These are phyloP conservation scores for Microplitis deprimator DNA, from an alignment of 2,888 invertebrate genomes.

Conservation along the genomic window DNA sequence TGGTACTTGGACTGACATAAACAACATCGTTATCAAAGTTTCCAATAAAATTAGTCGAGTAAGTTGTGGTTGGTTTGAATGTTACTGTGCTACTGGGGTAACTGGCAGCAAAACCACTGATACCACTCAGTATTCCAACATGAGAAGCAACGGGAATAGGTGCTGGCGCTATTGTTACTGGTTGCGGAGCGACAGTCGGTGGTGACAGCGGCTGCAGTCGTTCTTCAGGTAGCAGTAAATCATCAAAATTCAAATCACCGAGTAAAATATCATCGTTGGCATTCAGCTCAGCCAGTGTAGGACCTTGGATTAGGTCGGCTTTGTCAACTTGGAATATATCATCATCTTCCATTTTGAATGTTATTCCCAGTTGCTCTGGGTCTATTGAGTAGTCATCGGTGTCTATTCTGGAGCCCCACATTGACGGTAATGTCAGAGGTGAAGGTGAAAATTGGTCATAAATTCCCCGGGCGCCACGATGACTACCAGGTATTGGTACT, in stretches of 20 bases:
- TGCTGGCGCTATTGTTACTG: constrained; percentile 55
- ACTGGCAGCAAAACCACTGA: neutral
- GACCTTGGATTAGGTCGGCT: constrained; percentile 86
- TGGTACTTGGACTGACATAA: neutral
- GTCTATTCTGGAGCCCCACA: constrained; percentile 74
- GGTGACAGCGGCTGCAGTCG: constrained; percentile 63
- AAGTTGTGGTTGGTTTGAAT: neutral
- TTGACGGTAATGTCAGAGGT: constrained; percentile 60
- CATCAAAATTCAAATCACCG: constrained; percentile 90
- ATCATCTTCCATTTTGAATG: constrained; percentile 88
- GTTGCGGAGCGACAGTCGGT: constrained; percentile 48
- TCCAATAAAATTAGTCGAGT: neutral
- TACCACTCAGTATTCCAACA: constrained; percentile 45
- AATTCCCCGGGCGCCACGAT: constrained; percentile 61
- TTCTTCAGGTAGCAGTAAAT: constrained; percentile 83
- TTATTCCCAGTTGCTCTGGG: constrained; percentile 62
- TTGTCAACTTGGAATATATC: constrained; percentile 92
- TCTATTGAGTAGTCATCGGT: constrained; percentile 63
- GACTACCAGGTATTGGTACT: constrained; percentile 68
- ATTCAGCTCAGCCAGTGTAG: constrained; percentile 88
- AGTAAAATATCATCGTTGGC: constrained; percentile 87
- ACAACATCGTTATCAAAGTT: neutral
- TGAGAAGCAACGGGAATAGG: constrained; percentile 51
- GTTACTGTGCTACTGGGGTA: neutral
- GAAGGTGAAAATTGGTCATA: constrained; percentile 69